Evolutionary conservation across 2,797 vertebrate species (phyloP).

Genomic region (Aselliscus stoliczkanus): DNA sequence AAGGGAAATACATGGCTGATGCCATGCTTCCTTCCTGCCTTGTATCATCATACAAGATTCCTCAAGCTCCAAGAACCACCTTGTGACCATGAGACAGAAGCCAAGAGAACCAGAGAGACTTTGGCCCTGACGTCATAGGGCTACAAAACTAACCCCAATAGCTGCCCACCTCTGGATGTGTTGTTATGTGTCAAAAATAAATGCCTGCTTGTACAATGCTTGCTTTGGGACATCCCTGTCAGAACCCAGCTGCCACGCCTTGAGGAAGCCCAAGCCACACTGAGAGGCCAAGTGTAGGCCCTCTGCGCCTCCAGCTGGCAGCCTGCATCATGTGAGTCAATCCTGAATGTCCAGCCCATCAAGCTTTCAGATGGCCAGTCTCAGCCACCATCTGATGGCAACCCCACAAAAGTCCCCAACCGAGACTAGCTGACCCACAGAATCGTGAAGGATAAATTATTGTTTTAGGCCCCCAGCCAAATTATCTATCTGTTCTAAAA

Average conservation of each 20-base stretch:
- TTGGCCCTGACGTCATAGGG: fast-evolving
- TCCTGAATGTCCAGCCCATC: background rate
- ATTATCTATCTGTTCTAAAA: background rate
- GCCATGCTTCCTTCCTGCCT: background rate
- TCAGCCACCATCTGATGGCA: background rate
- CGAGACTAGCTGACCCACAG: background rate
- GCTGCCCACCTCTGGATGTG: background rate
- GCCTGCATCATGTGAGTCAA: background rate
- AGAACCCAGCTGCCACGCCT: background rate
- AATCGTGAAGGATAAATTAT: fast-evolving
- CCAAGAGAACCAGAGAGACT: background rate
- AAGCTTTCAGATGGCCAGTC: background rate
- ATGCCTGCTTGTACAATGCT: fast-evolving
- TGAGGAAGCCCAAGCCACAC: background rate
- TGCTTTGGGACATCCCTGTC: background rate
- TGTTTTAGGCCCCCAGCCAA: background rate
- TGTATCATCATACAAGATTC: background rate
- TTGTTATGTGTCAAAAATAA: background rate
- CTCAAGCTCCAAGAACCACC: background rate
- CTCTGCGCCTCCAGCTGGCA: too few species aligned
- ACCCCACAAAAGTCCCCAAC: background rate
- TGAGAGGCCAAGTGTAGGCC: fast-evolving
- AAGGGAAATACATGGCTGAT: too few species aligned
- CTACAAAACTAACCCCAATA: background rate
- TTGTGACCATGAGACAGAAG: background rate